Conservation (phyloP, 1,140 invertebrate genomes). For the Monomorium pharaonis region DNA sequence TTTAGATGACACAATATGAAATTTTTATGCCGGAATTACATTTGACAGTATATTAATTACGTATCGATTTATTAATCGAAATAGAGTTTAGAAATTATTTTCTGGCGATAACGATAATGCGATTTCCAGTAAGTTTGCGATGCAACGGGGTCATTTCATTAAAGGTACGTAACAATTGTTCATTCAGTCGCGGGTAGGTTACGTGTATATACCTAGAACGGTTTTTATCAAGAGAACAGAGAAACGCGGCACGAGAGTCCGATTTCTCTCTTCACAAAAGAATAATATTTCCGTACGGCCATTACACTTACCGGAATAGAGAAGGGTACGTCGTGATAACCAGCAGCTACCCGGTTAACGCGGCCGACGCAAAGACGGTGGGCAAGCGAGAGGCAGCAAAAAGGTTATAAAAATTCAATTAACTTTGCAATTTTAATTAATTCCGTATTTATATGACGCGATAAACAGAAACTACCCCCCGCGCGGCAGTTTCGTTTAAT, state of each 20-base stretch:
- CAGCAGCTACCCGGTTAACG: constrained; percentile 78
- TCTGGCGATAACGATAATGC: not conserved
- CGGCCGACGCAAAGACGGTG: constrained; percentile 10
- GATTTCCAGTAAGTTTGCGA: not conserved
- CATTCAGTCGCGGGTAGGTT: constrained; percentile 73
- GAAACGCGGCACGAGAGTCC: not conserved
- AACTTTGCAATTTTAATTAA: constrained; percentile 80
- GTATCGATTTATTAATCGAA: not conserved
- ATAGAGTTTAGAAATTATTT: not conserved
- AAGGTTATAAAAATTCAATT: constrained; percentile 83
- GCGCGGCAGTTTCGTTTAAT: constrained; percentile 74
- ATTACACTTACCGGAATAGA: constrained; percentile 79
- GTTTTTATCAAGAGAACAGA: constrained; percentile 73
- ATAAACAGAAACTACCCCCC: constrained; percentile 76
- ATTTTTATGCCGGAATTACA: not conserved
- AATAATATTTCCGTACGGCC: constrained; percentile 80
- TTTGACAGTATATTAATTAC: not conserved
- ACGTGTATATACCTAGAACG: constrained; percentile 77
- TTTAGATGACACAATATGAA: not conserved
- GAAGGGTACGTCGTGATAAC: constrained; percentile 64
- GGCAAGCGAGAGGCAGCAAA: constrained; percentile 32
- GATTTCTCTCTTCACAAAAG: constrained; percentile 71
- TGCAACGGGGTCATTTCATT: constrained; percentile 62
- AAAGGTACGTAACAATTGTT: constrained; percentile 68
- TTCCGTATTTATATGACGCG: constrained; percentile 80